A percentile compares a stretch with the other conserved stretches of the same genome.
phyloP scores from a whole-genome alignment of 92 coral and sea anemone species.

The Porites evermanni region DNA sequence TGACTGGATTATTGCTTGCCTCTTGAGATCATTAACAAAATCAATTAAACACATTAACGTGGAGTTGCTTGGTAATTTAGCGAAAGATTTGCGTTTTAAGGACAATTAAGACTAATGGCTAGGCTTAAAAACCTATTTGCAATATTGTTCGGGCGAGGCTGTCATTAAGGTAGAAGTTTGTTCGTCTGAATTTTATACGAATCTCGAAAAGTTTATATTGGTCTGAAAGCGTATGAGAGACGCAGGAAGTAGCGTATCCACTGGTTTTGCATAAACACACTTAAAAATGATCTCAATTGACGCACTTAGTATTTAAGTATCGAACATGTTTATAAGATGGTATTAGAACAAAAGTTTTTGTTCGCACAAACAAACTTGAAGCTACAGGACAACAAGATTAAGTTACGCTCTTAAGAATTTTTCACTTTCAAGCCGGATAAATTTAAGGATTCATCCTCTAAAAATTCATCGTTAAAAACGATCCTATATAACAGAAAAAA shows the following conservation, averaged over 20 bases:
- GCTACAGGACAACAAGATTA: background rate
- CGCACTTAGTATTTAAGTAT: background rate
- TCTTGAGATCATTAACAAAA: conserved; percentile 19
- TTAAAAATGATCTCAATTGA: background rate
- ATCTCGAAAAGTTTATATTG: background rate
- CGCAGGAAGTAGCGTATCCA: background rate
- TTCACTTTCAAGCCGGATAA: background rate
- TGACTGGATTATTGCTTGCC: conserved; percentile 22
- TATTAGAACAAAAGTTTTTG: background rate
- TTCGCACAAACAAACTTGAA: background rate
- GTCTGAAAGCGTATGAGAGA: background rate
- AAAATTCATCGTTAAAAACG: background rate
- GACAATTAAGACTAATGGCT: background rate
- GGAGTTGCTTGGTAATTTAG: background rate
- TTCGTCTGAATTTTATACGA: background rate
- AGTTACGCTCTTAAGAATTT: background rate
- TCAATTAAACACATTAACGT: conserved; percentile 7
- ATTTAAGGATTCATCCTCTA: background rate
- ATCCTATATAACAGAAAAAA: background rate
- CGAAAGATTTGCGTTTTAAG: background rate
- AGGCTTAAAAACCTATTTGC: conserved; percentile 16
- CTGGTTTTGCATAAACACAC: conserved; percentile 3
- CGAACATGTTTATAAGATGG: background rate
- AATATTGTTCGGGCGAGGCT: background rate
- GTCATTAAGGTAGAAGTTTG: background rate